phyloP scores from a whole-genome alignment of 2,113 vertebrate genomes.

The Noctilio leporinus region DNA sequence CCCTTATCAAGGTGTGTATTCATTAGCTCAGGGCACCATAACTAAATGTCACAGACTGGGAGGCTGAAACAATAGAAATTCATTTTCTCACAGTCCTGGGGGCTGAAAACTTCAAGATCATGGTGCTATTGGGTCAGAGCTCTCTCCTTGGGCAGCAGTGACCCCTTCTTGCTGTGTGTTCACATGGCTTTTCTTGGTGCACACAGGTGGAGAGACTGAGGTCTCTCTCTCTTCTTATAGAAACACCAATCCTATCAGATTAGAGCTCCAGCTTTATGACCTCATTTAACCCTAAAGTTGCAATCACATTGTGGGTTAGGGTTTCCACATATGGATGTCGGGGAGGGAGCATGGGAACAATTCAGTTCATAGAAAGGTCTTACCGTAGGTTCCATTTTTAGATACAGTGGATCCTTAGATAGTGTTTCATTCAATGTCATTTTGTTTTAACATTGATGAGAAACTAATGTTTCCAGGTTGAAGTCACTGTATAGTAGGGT shows the following conservation, averaged over 20 bases:
- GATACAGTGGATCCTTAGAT: background rate
- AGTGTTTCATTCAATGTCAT: background rate
- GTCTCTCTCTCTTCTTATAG: background rate
- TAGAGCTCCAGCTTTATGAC: background rate
- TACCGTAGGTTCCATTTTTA: background rate
- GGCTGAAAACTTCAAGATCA: background rate
- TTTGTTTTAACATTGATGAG: background rate
- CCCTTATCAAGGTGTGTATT: background rate
- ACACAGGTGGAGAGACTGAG: background rate
- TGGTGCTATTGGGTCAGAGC: background rate
- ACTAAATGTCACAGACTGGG: background rate
- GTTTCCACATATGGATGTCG: background rate
- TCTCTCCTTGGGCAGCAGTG: background rate
- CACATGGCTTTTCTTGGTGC: background rate
- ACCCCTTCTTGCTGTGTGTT: background rate
- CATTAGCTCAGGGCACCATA: background rate
- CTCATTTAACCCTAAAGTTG: background rate
- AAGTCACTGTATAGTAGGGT: background rate
- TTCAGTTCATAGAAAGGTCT: background rate
- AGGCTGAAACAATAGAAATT: background rate
- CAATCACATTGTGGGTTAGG: background rate
- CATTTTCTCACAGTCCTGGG: background rate
- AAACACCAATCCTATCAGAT: background rate
- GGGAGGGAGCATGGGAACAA: background rate
- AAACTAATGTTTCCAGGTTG: background rate